A percentile compares a stretch with the other conserved stretches of the same genome.
These are phyloP conservation scores for Drosophila tristis DNA, from an alignment of 1,140 invertebrate species.

Conservation along the genomic window DNA sequence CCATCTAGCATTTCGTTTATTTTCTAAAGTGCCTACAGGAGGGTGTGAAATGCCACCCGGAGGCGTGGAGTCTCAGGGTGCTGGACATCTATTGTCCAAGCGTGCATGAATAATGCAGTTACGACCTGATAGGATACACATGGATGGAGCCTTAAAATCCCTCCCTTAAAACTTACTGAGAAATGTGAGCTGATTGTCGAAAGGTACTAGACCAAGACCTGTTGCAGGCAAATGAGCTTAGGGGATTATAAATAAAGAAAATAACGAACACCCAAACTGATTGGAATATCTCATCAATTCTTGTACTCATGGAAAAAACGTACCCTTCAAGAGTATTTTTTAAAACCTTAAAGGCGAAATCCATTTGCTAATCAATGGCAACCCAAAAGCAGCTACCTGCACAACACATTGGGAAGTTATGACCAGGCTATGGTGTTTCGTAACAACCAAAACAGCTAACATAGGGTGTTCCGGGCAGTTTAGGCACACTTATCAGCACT, in stretches of 20 bases:
- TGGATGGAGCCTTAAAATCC: too few relatives aligned
- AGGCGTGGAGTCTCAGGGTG: conserved; percentile 22
- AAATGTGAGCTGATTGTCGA: too few relatives aligned
- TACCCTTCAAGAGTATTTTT: too few relatives aligned
- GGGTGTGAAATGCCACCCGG: conserved; percentile 6
- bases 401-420: conserved; percentile 7
- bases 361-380: conserved; percentile 1
- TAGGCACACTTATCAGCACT: background rate
- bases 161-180: too few relatives aligned
- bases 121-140: background rate
- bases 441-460: too few relatives aligned
- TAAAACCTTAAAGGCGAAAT: too few relatives aligned
- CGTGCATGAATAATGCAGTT: conserved; percentile 37
- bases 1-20: conserved; percentile 34
- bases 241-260: too few relatives aligned
- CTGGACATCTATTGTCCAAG: conserved; percentile 60
- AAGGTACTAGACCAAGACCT: too few relatives aligned
- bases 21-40: conserved; percentile 55
- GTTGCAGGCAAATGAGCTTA: too few relatives aligned
- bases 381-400: background rate
- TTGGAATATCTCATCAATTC: too few relatives aligned
- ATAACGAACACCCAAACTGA: too few relatives aligned
- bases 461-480: background rate
- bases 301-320: too few relatives aligned
- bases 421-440: conserved; percentile 11